Evolutionary conservation across 2,888 invertebrate species (phyloP).

Genomic region (Cabera pusaria): DNA sequence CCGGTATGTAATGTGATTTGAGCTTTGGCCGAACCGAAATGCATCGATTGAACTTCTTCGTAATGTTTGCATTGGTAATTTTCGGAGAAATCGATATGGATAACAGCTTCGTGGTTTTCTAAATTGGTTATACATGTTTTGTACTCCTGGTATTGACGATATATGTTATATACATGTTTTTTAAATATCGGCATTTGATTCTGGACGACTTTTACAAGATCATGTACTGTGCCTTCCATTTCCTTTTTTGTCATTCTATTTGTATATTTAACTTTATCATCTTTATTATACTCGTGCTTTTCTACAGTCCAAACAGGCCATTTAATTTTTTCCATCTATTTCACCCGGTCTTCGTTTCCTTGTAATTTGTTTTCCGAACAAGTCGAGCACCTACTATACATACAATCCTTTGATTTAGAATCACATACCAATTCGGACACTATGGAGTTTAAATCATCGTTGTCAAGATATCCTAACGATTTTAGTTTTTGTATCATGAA

Average conservation of each 20-base stretch:
- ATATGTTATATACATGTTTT: constrained; percentile 12
- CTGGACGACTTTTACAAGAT: constrained; percentile 1
- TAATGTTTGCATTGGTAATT: constrained; percentile 15
- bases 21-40: constrained; percentile 19
- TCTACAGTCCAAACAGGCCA: constrained; percentile 4
- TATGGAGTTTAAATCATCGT: too few relatives aligned
- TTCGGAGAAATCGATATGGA: constrained; percentile 16
- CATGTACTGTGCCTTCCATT: constrained; percentile 5
- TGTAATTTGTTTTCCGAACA: not conserved
- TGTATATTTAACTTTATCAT: constrained; percentile 3
- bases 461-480: too few relatives aligned
- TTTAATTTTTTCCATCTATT: too few relatives aligned
- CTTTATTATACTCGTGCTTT: constrained; percentile 4
- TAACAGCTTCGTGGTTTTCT: constrained; percentile 7
- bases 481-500: too few relatives aligned
- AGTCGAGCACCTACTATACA: not conserved
- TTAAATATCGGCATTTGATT: constrained; percentile 9
- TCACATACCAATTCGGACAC: too few relatives aligned
- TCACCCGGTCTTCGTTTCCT: too few relatives aligned
- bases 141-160: constrained; percentile 18
- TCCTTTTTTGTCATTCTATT: constrained; percentile 11
- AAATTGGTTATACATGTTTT: constrained; percentile 10
- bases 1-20: constrained; percentile 9
- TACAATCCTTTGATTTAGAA: not conserved
- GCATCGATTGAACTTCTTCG: constrained; percentile 16